phyloP scores from a whole-genome alignment of 2,797 vertebrate genomes.

The Furcifer pardalis region DNA sequence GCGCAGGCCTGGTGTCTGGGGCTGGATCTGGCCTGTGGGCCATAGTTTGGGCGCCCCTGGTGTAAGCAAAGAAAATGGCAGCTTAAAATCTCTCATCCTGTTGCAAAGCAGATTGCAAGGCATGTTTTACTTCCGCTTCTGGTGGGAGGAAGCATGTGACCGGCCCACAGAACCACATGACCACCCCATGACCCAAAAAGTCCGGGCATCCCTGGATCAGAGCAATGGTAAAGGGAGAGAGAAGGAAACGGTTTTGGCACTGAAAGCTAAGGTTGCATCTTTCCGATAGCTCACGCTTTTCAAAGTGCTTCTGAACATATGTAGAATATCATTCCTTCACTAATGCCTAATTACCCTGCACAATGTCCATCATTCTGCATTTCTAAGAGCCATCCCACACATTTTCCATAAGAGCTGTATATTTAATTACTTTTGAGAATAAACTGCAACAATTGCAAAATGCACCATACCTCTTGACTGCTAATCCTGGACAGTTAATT shows the following conservation, averaged over 20 bases:
- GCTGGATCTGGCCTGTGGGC: no score
- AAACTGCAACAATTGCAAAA: not conserved
- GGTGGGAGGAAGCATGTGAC: no score
- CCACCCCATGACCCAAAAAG: no score
- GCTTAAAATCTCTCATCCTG: no score
- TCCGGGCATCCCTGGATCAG: no score
- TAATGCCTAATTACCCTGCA: not conserved
- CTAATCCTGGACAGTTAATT: not conserved
- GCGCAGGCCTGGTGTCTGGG: no score
- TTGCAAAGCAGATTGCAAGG: no score
- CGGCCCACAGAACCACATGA: no score
- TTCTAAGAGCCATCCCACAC: not conserved
- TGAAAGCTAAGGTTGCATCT: no score
- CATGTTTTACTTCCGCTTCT: no score
- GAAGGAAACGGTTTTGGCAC: not conserved
- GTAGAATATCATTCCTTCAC: not conserved
- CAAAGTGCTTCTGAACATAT: not conserved
- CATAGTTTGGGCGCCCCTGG: no score
- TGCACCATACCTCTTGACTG: not conserved
- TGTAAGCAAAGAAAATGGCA: no score
- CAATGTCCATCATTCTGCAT: not conserved
- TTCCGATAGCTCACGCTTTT: not conserved
- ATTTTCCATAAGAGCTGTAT: not conserved
- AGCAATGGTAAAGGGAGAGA: not conserved
- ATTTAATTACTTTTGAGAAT: not conserved